Base-by-base conservation (phyloP, 2,113 vertebrate species). In the Talpa occidentalis region DNA sequence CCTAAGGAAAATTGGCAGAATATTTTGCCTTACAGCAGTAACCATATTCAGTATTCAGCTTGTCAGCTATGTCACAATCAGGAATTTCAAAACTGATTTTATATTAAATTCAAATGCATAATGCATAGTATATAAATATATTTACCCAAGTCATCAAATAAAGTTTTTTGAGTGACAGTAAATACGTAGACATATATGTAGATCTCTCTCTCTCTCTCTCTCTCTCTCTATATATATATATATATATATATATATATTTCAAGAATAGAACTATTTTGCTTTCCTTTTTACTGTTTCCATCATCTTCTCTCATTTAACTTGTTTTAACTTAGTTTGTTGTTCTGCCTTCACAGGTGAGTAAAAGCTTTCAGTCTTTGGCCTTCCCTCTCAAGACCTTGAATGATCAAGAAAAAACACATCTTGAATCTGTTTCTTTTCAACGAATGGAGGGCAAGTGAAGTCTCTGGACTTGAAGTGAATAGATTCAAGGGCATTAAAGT, bases 81-180 rank as follows among this genome's bases (percentile, higher is more conserved):
- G 66, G 54, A 90, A 83, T 92, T 93, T 94, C 96, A 84, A 89
- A 96, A 94, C 47, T 78, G 83, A 87, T 92, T 91, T 87, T 94
- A 91, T 87, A 76, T 84, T 91, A 95, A 96, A 93, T 88, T 93
- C 59, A 94, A 95, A 89, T 72, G 74, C 40, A 88, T 88, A 91
- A 83, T 73, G 37, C 24, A 90, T 42, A 85, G 19, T 77, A 88
- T 35, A 81, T 91, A 96, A 94, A 96, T 91, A 96, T 91, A 93
- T 95, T 95, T 95, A 91, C 84, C 76, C 54, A 84, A 91, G 62
- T 40, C 79, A 93, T 87, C 52, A 91, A 91, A 87, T 84, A 28
- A 91, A 88, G 83, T 93, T 94, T 28, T 83, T 66, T 82, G 17
- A 78, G 52, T 93, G 70, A 93, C 59, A 87, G 35, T 88, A 95